Conservation (phyloP, 2,797 vertebrate genomes). For the Scleropages formosus region DNA sequence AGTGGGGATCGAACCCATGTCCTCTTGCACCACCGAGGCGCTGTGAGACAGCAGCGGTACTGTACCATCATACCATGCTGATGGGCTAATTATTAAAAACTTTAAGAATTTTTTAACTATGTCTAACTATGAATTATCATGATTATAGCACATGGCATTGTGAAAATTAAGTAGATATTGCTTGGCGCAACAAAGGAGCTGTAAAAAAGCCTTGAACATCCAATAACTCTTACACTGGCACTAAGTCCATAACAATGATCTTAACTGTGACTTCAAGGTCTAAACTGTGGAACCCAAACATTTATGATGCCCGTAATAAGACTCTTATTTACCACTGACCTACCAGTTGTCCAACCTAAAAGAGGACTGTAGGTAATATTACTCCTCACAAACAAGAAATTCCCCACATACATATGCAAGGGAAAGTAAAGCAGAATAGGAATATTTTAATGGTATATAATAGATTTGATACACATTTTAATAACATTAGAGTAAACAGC, state of each 20-base stretch:
- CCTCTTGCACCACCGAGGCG: no score
- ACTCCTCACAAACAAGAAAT: not conserved
- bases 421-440: not conserved
- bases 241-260: slow-evolving; percentile 2
- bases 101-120: no score
- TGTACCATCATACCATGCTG: no score
- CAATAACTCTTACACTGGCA: slow-evolving; percentile 4
- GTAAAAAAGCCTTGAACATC: no score
- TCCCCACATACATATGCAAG: not conserved
- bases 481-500: slow-evolving; percentile 16
- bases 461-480: not conserved
- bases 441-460: not conserved
- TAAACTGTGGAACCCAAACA: slow-evolving; percentile 13
- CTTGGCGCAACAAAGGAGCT: no score
- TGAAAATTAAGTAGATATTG: no score
- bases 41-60: no score
- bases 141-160: no score
- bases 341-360: not conserved
- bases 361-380: not conserved
- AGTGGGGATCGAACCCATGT: no score
- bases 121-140: no score
- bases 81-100: no score
- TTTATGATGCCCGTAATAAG: not conserved
- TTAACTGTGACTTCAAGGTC: slow-evolving; percentile 22
- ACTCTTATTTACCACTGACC: not conserved